Evolutionary conservation across 2,113 vertebrate species (phyloP), one percentile per base, ranked within the genome.

Genomic region (Odontophorus gujanensis): DNA sequence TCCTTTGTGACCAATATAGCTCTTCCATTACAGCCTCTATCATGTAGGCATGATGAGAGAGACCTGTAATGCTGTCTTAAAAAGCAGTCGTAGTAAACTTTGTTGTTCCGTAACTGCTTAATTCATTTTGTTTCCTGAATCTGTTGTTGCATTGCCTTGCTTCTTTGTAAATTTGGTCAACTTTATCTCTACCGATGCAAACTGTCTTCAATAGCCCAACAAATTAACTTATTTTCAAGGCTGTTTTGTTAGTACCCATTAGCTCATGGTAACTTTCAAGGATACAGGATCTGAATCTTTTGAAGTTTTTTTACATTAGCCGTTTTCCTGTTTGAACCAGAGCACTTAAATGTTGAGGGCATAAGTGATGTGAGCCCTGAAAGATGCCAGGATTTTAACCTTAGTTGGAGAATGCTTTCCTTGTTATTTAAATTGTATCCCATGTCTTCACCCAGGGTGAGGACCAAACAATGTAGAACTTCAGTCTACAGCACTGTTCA

Each of bases 1-100:
- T 59, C 95, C 81, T 94, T 95, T 91, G 92, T 94, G 97, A 97
- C 95, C 96, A 97, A 93, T 93, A 48, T 13, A 95, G 75, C 87
- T 96, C 89, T 96, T 96, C 92, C 26, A 1, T 95, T 95, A 89
- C 78, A 95, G 90, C 76, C 69, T 96, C 84, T 96, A 62, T 90
- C 90, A 76, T 14, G 30, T 3, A 77, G 26, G 20, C 40, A 38
- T 26, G 66, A 62, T 91, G 94, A 91, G 92, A 91, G 89, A 62
- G 48, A 75, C 45, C 71, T 83, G 45, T 74, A 91, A 87, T n/a
- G 1, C 82, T 94, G 53, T 86, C 80, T 95, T 76, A 25, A 59
- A 95, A 96, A 90, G 68, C 47, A 85, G 68, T 53, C 59, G n/a
- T 26, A 30, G 62, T 61, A 87, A 90, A 96, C 93, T 88, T 78